Conservation (phyloP, 2,888 invertebrate species). For the Heliconius ethilla region DNA sequence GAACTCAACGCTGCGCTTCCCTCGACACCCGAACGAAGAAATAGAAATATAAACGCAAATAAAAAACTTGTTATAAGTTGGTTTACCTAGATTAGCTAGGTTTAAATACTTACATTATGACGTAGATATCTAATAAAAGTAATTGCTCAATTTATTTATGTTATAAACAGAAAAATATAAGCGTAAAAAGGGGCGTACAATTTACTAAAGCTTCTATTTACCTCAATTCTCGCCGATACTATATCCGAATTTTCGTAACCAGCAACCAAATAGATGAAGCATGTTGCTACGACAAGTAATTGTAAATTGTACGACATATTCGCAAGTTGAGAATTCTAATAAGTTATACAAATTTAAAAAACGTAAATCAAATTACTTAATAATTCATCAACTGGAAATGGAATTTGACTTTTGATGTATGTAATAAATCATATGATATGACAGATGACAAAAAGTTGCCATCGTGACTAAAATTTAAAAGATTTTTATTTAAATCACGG, state of each 20-base stretch:
- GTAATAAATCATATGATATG: conserved; percentile 17
- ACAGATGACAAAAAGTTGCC: neutral
- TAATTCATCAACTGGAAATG: neutral
- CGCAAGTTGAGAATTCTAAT: conserved; percentile 23
- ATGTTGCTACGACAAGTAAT: conserved; percentile 49
- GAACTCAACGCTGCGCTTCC: no score
- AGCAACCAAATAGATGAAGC: conserved; percentile 49
- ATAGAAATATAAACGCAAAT: no score
- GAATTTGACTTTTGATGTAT: neutral
- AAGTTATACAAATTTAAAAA: neutral
- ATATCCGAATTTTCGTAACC: conserved; percentile 66
- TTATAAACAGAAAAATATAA: neutral
- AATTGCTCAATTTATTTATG: no score
- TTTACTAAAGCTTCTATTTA: conserved; percentile 46
- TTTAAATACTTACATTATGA: no score
- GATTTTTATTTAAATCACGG: neutral
- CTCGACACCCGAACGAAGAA: no score
- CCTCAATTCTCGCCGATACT: conserved; percentile 74
- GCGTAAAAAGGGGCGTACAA: conserved; percentile 13
- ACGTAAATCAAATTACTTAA: neutral
- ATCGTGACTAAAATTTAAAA: neutral
- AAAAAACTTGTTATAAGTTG: neutral
- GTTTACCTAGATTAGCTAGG: neutral
- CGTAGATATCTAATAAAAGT: no score
- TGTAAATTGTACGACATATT: conserved; percentile 50